phyloP scores from a whole-genome alignment of 2,113 vertebrate genomes.

The Bettongia penicillata region DNA sequence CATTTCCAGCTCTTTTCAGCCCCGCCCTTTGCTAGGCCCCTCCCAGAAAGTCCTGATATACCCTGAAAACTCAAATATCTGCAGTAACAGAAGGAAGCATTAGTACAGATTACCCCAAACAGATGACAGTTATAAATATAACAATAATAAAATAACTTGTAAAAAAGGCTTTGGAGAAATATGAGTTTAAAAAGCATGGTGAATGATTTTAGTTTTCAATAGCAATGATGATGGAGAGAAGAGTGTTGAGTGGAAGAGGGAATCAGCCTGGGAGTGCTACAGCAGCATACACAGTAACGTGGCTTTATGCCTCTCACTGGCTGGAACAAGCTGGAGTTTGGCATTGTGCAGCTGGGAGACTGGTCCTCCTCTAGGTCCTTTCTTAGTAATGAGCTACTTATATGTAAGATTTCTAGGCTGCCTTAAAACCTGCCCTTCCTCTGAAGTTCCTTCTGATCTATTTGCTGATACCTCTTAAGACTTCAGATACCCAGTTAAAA shows the following conservation, averaged over 20 bases:
- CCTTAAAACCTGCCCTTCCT: background rate
- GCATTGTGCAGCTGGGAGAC: background rate
- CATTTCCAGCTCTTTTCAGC: background rate
- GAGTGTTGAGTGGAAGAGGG: background rate
- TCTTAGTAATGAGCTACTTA: background rate
- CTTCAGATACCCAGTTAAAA: background rate
- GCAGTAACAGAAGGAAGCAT: background rate
- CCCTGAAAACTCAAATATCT: background rate
- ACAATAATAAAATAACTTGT: background rate
- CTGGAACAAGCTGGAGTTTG: background rate
- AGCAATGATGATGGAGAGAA: background rate
- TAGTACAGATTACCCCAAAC: background rate
- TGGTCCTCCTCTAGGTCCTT: background rate
- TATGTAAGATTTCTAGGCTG: background rate
- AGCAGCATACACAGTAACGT: background rate
- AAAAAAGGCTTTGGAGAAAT: background rate
- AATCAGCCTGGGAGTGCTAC: background rate
- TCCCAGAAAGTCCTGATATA: background rate
- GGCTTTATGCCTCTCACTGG: background rate
- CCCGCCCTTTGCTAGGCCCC: background rate
- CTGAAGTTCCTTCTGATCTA: background rate
- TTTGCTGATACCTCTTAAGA: background rate
- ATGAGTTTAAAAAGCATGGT: background rate
- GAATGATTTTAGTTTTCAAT: background rate
- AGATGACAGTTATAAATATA: background rate